Percentiles rank a stretch among this genome's conserved stretches.
phyloP scores from a whole-genome alignment of 2,888 invertebrate species.

The Zygaena filipendulae region DNA sequence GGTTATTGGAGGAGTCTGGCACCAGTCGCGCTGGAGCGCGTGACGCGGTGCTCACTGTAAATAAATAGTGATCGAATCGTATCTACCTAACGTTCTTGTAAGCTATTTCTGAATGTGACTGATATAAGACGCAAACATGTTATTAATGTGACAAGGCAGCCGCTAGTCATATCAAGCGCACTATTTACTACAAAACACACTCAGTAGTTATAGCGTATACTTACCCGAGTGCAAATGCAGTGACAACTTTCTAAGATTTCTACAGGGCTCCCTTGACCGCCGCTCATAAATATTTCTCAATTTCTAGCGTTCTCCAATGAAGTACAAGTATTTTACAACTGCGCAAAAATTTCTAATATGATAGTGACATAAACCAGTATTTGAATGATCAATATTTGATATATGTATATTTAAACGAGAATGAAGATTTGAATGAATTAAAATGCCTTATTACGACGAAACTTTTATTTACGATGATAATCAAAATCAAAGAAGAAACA shows the following conservation, averaged over 20 bases:
- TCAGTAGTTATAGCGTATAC: not conserved
- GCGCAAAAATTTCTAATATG: too few species aligned
- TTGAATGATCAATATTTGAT: too few species aligned
- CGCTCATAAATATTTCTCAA: slow-evolving; percentile 4
- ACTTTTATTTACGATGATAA: slow-evolving; percentile 60
- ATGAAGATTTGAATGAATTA: slow-evolving; percentile 22
- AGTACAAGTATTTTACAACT: too few species aligned
- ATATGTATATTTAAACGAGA: too few species aligned
- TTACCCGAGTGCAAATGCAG: slow-evolving; percentile 19
- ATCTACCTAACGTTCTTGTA: slow-evolving; percentile 29
- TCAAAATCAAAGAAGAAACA: slow-evolving; percentile 57
- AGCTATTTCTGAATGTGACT: slow-evolving; percentile 50
- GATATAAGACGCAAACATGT: slow-evolving; percentile 18
- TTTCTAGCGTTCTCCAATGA: slow-evolving; percentile 8
- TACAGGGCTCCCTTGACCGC: slow-evolving; percentile 34
- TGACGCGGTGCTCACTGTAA: slow-evolving; percentile 46
- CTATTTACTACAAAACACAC: too few species aligned
- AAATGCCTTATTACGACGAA: slow-evolving; percentile 65
- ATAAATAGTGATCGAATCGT: slow-evolving; percentile 67
- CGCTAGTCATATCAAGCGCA: too few species aligned
- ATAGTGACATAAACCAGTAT: too few species aligned
- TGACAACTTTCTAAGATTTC: slow-evolving; percentile 52
- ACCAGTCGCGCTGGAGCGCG: slow-evolving; percentile 32
- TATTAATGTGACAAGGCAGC: too few species aligned
- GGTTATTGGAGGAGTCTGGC: slow-evolving; percentile 36